phyloP scores from a whole-genome alignment of 2,797 vertebrate genomes.

The Paratrypauchen microcephalus region DNA sequence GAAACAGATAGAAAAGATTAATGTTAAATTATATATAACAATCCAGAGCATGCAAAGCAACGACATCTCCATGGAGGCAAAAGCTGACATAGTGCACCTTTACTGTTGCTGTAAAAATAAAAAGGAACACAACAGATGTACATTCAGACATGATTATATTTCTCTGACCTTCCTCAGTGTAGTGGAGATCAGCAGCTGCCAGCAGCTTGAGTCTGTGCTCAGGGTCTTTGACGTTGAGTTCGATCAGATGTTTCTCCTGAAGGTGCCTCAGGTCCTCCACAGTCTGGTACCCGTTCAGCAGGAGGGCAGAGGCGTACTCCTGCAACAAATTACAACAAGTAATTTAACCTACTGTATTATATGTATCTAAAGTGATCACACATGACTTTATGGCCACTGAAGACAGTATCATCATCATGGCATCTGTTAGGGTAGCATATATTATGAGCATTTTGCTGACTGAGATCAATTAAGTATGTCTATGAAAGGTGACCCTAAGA shows the following conservation, averaged over 20 bases:
- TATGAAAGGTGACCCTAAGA: not conserved
- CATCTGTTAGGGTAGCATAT: too few species aligned
- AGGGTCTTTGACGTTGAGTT: constrained; percentile 88
- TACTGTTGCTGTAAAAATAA: not conserved
- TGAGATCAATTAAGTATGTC: not conserved
- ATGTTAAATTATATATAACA: too few species aligned
- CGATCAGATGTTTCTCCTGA: constrained; percentile 91
- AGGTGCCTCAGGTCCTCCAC: constrained; percentile 91
- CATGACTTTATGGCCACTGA: not conserved
- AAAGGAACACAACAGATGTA: not conserved
- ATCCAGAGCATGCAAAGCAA: too few species aligned
- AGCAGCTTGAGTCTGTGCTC: constrained; percentile 87
- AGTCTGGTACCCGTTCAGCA: constrained; percentile 93
- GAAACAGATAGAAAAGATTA: too few species aligned
- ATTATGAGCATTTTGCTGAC: not conserved
- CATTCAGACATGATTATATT: not conserved
- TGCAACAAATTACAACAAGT: constrained; percentile 46
- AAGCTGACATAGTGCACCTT: not conserved
- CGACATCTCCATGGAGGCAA: not conserved
- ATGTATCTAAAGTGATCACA: not conserved
- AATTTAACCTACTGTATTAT: not conserved
- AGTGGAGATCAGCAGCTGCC: constrained; percentile 82
- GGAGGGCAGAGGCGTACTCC: constrained; percentile 89
- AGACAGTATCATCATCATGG: not conserved
- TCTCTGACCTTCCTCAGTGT: constrained; percentile 86